phyloP scores from a whole-genome alignment of 2,113 vertebrate species.

The Tetrao urogallus region DNA sequence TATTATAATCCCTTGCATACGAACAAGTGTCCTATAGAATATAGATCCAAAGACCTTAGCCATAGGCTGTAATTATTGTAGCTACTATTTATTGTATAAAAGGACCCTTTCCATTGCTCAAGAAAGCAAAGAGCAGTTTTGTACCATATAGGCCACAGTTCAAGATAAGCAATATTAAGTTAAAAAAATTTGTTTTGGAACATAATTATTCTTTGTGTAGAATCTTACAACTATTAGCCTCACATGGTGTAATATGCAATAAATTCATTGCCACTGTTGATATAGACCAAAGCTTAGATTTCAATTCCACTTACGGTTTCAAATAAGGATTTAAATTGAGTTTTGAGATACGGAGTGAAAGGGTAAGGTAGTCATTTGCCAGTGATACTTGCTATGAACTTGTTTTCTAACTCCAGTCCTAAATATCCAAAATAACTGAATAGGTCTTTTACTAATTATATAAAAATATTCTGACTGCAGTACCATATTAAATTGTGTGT shows the following conservation, averaged over 20 bases:
- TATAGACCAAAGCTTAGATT: conserved; percentile 18
- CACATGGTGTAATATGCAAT: conserved; percentile 5
- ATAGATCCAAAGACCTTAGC: conserved; percentile 7
- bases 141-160: conserved; percentile 2
- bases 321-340: conserved; percentile 14
- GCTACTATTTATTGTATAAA: conserved; percentile 11
- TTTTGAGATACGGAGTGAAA: neutral
- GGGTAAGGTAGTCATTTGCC: neutral
- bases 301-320: conserved; percentile 22
- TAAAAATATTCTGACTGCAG: neutral
- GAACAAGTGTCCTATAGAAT: conserved; percentile 17
- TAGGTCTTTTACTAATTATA: neutral
- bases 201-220: conserved; percentile 20
- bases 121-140: conserved; percentile 15
- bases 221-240: conserved; percentile 19
- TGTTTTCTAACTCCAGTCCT: neutral
- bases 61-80: conserved; percentile 16
- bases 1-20: neutral
- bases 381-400: neutral
- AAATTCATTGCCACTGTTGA: neutral
- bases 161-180: conserved; percentile 53
- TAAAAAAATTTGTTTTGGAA: conserved; percentile 28
- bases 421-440: neutral
- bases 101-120: neutral
- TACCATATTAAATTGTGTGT: neutral